Conservation (phyloP, 2,888 invertebrate genomes). For the Cataglyphis rosenhaueri region DNA sequence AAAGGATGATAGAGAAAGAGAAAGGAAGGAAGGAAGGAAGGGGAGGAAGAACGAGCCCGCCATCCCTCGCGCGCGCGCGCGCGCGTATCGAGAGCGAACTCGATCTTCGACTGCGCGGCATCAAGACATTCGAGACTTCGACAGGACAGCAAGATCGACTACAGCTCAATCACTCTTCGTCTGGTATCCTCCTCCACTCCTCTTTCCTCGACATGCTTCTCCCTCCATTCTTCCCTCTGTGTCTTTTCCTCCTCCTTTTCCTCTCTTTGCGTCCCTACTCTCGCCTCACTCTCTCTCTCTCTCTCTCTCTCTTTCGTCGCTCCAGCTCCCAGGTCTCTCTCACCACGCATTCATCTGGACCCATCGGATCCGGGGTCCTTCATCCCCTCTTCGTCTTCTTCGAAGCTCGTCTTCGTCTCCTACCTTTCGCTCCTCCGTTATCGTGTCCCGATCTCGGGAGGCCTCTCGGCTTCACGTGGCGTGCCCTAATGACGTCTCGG, state of each 20-base stretch:
- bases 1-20: slow-evolving; percentile 36
- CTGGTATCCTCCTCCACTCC: slow-evolving; percentile 77
- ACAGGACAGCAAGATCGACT: slow-evolving; percentile 84
- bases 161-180: slow-evolving; percentile 85
- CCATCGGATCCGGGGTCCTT: slow-evolving; percentile 53
- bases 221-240: slow-evolving; percentile 38
- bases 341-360: slow-evolving; percentile 51
- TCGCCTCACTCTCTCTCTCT: background rate
- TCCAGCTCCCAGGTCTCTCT: slow-evolving; percentile 28
- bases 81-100: slow-evolving; percentile 78
- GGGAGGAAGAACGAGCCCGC: slow-evolving; percentile 49
- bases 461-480: slow-evolving; percentile 82
- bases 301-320: background rate
- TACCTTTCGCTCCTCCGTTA: slow-evolving; percentile 66
- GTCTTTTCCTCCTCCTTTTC: slow-evolving; percentile 57
- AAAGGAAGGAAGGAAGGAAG: slow-evolving; percentile 9
- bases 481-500: slow-evolving; percentile 84
- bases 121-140: slow-evolving; percentile 83
- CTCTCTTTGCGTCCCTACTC: slow-evolving; percentile 3
- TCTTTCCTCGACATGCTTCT: slow-evolving; percentile 58
- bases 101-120: slow-evolving; percentile 81
- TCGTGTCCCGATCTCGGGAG: slow-evolving; percentile 77
- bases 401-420: slow-evolving; percentile 56
- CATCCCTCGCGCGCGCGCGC: slow-evolving; percentile 50
- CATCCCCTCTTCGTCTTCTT: slow-evolving; percentile 46